Evolutionary conservation across 2,888 invertebrate species (phyloP), one percentile per base, ranked within the genome.

Genomic region (Aproaerema taeniolella): DNA sequence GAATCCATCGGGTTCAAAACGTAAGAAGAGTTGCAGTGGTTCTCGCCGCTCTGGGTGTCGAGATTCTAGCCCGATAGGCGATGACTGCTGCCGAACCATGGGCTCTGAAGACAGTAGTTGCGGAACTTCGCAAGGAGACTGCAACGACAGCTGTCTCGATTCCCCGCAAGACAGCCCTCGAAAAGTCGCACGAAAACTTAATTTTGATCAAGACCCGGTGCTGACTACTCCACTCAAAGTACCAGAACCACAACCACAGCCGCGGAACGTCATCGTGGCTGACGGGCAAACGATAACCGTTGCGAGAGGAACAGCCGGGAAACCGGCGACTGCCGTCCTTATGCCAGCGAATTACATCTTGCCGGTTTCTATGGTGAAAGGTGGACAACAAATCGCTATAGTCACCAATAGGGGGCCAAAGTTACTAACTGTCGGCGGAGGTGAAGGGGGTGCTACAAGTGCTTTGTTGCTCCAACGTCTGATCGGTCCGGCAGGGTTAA

Each of bases 41-140:
- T 87, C 89, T 11, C 90, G 92, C 50, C 88, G 90, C 13, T 59
- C 67, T 1, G 80, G 83, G 13, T 77, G 72, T 61, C 88, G 80
- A 0, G 91, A 91, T 37, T 67, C 89, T 55, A 91, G 91, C 55
- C 91, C 89, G 20, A 83, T n/a, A 85, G 89, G 7, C 93, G n/a
- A 93, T 31, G 93, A 93, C 56, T 87, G 90, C 4, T 88, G 91
- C 10, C 77, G 89, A 24, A 92, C 92, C 0, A 89, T 92, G 83
- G 92, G 92, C 2, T 93, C 93, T 42, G 93, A 93, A 67, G 93
- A 93, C 56, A 92, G 93, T 55, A 92, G 92, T 8, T 92, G 92
- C 55, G 93, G 93, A 0, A 88, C 90, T 9, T 90, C 91, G 0
- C 81, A 83, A 49, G 87, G 87, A 5, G 87, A 88, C 47, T 87